Evolutionary conservation across 2,797 vertebrate species (phyloP).

Genomic region (Alcedo atthis): DNA sequence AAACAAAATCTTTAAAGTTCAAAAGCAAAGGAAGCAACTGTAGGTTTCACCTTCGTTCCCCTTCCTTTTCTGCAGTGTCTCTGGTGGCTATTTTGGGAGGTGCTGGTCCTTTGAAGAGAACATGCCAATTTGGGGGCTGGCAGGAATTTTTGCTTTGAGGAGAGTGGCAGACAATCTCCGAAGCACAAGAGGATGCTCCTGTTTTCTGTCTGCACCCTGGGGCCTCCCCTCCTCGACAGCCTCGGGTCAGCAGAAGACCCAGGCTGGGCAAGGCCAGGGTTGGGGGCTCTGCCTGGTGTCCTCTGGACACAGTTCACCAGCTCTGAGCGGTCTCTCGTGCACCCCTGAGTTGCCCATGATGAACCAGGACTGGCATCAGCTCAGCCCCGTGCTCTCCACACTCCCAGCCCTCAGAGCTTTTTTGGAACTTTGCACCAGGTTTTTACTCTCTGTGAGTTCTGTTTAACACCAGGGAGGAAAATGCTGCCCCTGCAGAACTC

Average conservation of each 20-base stretch:
- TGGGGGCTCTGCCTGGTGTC: no score
- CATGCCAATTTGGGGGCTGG: background rate
- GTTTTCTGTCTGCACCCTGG: background rate
- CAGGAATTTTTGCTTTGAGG: background rate
- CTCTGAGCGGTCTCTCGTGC: no score
- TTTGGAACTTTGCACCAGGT: background rate
- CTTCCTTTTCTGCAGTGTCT: background rate
- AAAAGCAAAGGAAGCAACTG: background rate
- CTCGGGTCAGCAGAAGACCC: background rate
- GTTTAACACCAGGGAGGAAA: background rate
- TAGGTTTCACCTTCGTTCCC: background rate
- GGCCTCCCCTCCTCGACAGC: rapidly evolving
- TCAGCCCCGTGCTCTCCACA: no score
- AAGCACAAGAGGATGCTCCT: background rate
- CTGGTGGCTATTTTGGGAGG: background rate
- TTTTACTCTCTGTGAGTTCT: background rate
- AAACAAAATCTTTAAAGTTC: background rate
- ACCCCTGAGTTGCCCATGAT: no score
- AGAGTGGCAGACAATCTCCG: background rate
- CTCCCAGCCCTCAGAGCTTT: background rate
- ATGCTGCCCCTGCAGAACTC: background rate
- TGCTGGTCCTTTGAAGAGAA: background rate
- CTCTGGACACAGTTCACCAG: no score
- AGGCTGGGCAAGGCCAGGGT: background rate
- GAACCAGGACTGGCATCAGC: no score